Percentiles rank a stretch among this genome's conserved stretches.
Evolutionary conservation across 2,797 vertebrate genomes (phyloP).

Genomic region (Eutrigla gurnardus): DNA sequence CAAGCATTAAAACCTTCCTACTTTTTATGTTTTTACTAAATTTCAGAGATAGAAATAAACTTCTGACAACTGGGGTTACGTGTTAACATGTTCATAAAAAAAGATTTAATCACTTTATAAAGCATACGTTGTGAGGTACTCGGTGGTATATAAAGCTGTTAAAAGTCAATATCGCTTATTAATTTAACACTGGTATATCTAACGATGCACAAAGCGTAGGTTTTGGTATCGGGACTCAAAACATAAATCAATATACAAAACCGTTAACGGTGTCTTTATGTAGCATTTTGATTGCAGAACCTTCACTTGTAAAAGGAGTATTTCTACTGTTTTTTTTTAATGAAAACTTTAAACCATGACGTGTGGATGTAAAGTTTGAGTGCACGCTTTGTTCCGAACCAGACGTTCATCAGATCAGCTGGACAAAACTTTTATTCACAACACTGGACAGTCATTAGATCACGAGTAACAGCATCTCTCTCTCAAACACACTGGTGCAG

Average conservation of each 20-base stretch:
- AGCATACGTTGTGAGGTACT: not conserved
- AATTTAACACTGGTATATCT: not conserved
- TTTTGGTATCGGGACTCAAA: not conserved
- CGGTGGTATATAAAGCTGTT: not conserved
- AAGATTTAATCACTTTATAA: not conserved
- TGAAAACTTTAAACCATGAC: too few species aligned
- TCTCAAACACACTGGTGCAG: slow-evolving; percentile 44
- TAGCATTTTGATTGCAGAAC: not conserved
- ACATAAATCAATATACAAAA: not conserved
- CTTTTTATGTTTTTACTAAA: not conserved
- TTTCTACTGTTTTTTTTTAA: too few species aligned
- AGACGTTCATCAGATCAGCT: slow-evolving; percentile 13
- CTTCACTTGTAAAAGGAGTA: not conserved
- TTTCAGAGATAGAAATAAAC: not conserved
- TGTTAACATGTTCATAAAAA: not conserved
- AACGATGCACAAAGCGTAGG: not conserved
- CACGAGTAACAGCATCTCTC: slow-evolving; percentile 18
- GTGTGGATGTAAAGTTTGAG: not conserved
- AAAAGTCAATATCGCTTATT: not conserved
- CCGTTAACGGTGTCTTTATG: not conserved
- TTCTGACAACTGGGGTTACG: not conserved
- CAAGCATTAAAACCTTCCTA: not conserved
- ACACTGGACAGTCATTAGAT: slow-evolving; percentile 38
- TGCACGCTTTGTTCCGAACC: not conserved
- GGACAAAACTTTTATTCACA: slow-evolving; percentile 68